Base-by-base conservation (phyloP, 2,797 vertebrate genomes). In the Sandelia bainsii region DNA sequence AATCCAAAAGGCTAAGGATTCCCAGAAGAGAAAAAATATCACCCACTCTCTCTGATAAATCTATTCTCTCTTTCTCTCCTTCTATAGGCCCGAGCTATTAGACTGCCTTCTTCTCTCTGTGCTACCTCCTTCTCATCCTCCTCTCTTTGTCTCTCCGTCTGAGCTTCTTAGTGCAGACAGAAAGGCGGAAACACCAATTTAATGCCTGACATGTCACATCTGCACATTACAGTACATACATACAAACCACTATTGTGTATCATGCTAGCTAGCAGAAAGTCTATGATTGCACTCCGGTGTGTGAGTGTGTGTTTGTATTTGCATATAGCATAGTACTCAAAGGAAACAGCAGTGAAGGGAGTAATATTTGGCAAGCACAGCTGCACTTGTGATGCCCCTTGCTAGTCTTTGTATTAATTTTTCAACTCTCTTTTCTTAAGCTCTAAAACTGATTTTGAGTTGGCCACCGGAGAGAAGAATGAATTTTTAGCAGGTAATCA, bases 401-500 rank as follows among this genome's bases (percentile, higher is more conserved):
- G 17, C 69, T 53, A 71, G 75, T 86, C 65, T 79, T 73, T 76
- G 40, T 69, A 70, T 79, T 81, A 74, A 77, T 80, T 80, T 45
- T 72, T 61, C 49, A 34, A 27, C 77, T 11, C 44, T 37, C 54
- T 69, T 73, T 68, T 66, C 51, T 70, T 51, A 19, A 5, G 2
- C 53, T 80, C 34, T 29, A 50, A 12, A 27, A 45, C 76, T 60
- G 71, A 84, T 69, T 85, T 76, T 80, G 51, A 76, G 74, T 79
- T 63, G 50, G 75, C 60, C 77, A 65, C 61, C 11, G 25, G 84
- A 80, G 72, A 83, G 67, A 79, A 70, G 42, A 73, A 76, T 81
- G 50, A 12, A 73, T 85, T 81, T 77, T 69, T 63, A 75, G 61
- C 64, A 69, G 70, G 62, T 72, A 72, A 82, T 87, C 77, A 74